phyloP scores from a whole-genome alignment of 2,797 vertebrate genomes.

The Pelobates cultripes region DNA sequence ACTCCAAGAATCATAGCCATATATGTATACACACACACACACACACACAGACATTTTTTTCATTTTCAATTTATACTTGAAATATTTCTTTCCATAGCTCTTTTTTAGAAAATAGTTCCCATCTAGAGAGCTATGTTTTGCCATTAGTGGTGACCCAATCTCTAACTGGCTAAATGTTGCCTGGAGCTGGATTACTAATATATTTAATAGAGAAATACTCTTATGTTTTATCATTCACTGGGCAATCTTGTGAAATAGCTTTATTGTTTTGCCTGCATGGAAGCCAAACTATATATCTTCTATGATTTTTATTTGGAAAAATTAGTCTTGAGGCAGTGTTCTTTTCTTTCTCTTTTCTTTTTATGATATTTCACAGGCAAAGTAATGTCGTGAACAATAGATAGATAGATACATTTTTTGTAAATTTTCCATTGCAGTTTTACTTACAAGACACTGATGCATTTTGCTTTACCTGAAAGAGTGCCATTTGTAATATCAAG shows the following conservation, averaged over 20 bases:
- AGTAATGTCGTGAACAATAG: too few species aligned
- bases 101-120: constrained; percentile 21
- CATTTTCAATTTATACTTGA: constrained; percentile 23
- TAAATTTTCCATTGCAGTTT: too few species aligned
- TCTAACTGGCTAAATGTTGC: constrained; percentile 31
- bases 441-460: too few species aligned
- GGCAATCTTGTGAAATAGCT: constrained; percentile 25
- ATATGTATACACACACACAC: too few species aligned
- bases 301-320: constrained; percentile 20
- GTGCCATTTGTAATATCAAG: too few species aligned
- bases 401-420: too few species aligned
- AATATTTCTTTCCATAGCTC: constrained; percentile 25
- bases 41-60: constrained; percentile 12
- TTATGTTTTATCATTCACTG: constrained; percentile 33
- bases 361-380: not conserved
- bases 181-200: constrained; percentile 36
- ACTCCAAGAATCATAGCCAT: too few species aligned
- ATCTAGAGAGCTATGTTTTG: constrained; percentile 26
- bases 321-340: constrained; percentile 27
- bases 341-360: not conserved
- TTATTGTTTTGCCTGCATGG: constrained; percentile 28
- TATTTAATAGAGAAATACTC: constrained; percentile 24
- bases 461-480: too few species aligned
- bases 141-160: constrained; percentile 28
- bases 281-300: constrained; percentile 39